These are phyloP conservation scores for Lycocorax pyrrhopterus DNA, from an alignment of 2,113 vertebrate genomes.

Conservation along the genomic window DNA sequence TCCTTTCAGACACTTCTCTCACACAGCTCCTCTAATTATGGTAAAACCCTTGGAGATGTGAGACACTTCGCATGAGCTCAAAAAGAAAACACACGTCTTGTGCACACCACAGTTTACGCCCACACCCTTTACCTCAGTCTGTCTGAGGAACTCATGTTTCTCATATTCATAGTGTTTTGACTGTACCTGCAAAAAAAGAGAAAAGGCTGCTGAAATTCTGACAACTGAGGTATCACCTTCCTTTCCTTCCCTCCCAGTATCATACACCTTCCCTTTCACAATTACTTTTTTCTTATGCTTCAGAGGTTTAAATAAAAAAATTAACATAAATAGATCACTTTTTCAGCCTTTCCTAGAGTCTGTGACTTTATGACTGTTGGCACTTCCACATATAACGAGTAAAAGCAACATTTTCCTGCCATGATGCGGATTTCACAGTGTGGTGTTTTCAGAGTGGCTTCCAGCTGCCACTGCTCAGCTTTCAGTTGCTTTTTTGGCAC, in stretches of 20 bases:
- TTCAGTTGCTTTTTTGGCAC: slow-evolving; percentile 4
- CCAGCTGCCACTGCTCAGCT: not conserved
- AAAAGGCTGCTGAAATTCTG: not conserved
- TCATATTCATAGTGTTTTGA: not conserved
- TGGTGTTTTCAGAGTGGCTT: not conserved
- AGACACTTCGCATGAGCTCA: not conserved
- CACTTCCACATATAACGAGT: not conserved
- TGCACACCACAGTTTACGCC: not conserved
- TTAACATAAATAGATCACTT: not conserved
- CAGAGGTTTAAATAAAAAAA: not conserved
- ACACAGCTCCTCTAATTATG: not conserved
- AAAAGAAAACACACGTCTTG: not conserved
- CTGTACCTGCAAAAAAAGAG: not conserved
- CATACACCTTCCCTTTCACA: not conserved
- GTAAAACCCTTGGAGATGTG: not conserved
- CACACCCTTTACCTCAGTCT: not conserved
- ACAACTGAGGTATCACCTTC: not conserved
- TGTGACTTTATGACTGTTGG: not conserved
- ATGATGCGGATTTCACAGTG: slow-evolving; percentile 46
- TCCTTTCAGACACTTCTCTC: not conserved
- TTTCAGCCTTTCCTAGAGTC: not conserved
- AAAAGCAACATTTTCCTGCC: slow-evolving; percentile 12
- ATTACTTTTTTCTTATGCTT: not conserved
- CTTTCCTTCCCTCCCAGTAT: not conserved
- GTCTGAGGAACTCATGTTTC: not conserved